Evolutionary conservation across 2,113 vertebrate genomes (phyloP).

Genomic region (Ailuropoda melanoleuca): DNA sequence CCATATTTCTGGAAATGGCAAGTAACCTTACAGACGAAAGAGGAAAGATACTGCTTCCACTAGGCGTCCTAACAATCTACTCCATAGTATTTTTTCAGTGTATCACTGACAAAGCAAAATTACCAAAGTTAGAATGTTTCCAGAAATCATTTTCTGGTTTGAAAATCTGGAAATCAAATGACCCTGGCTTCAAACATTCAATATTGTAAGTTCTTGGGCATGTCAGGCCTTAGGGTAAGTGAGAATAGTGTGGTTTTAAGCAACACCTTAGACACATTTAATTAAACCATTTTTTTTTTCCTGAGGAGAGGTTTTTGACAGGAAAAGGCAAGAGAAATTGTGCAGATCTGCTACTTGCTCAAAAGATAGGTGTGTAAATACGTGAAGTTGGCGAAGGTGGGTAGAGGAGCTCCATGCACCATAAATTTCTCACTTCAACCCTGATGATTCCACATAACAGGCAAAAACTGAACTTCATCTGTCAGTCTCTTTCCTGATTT

Average conservation of each 20-base stretch:
- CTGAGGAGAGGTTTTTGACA: background rate
- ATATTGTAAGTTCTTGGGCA: background rate
- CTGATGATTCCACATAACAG: background rate
- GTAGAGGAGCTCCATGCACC: fast-evolving
- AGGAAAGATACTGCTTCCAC: background rate
- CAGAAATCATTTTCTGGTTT: background rate
- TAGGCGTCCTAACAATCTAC: background rate
- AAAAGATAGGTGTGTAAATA: background rate
- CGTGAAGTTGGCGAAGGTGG: background rate
- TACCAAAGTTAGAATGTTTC: background rate
- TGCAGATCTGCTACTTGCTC: background rate
- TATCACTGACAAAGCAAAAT: background rate
- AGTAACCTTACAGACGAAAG: background rate
- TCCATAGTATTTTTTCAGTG: background rate
- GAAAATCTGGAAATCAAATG: background rate
- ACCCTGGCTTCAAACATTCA: background rate
- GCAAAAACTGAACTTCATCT: background rate
- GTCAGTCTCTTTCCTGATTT: background rate
- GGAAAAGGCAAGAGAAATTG: background rate
- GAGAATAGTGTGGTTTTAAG: background rate
- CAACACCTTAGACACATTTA: background rate
- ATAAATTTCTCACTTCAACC: background rate
- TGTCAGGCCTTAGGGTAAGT: background rate
- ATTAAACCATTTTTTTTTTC: background rate
- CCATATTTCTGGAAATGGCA: background rate